Base-by-base conservation (phyloP, 2,888 invertebrate species). In the Hipparchia sbordonii region DNA sequence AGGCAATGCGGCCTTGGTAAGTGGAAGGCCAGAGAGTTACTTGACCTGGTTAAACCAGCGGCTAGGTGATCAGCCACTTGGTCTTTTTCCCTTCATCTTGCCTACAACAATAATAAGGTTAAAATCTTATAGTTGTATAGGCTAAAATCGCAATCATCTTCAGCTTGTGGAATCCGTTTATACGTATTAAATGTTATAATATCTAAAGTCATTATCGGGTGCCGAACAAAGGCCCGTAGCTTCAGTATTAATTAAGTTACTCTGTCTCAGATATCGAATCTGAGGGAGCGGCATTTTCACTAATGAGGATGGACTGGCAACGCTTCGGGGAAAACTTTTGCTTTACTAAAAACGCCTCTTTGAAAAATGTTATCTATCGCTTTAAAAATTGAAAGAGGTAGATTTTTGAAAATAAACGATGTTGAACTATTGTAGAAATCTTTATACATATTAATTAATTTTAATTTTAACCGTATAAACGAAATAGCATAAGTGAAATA, bases 171-270 rank as follows among this genome's bases (percentile, higher is more conserved):
- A 57, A 51, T 65, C 13, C 46, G 57, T 59, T 66, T 59, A 23
- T 23, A 60, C 23, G 46, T 52, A 52, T n/a, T 56, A 23, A 61
- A 67, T 60, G 59, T 4, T 51, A 39, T 23, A 66, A 61, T 71
- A 61, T 71, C 71, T 68, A 61, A 79, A 80, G 78, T 79, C 79
- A 80, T 80, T 84, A 85, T 85, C 79, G 85, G 86, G 85, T 83
- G 82, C 82, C 79, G 79, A 82, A 86, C 86, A 86, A 87, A 86
- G 84, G 81, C 80, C 80, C 82, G 73, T 73, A 81, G 81, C 81
- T 81, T 73, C 79, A 79, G 82, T 84, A 87, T 87, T 88, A 89
- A 90, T 89, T 89, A 87, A 89, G 86, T 85, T 83, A 83, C 84
- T 87, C 82, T 84, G 85, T 86, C 87, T 87, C 86, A 83, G 84